phyloP scores from a whole-genome alignment of 2,797 vertebrate genomes.

The Staurois parvus region DNA sequence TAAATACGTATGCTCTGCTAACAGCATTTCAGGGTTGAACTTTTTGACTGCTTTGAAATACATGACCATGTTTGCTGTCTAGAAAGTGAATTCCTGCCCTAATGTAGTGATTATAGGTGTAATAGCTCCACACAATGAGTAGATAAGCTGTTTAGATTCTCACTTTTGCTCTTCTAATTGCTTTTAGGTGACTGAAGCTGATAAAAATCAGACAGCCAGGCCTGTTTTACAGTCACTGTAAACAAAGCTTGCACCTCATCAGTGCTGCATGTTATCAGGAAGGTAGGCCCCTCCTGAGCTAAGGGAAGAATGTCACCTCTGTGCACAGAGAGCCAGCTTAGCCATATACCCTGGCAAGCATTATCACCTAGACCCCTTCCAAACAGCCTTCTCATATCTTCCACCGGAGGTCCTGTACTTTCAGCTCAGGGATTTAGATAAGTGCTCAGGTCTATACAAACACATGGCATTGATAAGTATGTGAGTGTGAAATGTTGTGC shows the following conservation, averaged over 20 bases:
- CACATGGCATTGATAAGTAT: slow-evolving; percentile 79
- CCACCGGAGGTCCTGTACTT: slow-evolving; percentile 81
- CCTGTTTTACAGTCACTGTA: slow-evolving; percentile 45
- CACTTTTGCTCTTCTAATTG: slow-evolving; percentile 22
- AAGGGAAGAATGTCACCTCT: slow-evolving; percentile 8
- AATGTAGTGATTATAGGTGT: slow-evolving; percentile 20
- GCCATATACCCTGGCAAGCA: slow-evolving; percentile 26
- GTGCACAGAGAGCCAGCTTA: neutral
- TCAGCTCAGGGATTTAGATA: slow-evolving; percentile 80
- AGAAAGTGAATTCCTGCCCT: neutral
- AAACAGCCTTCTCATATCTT: slow-evolving; percentile 76
- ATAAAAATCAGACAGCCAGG: slow-evolving; percentile 50
- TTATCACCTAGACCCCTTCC: slow-evolving; percentile 75
- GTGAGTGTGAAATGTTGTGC: slow-evolving; percentile 71
- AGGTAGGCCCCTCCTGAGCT: slow-evolving; percentile 11
- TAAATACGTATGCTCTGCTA: neutral
- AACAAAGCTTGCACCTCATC: slow-evolving; percentile 37
- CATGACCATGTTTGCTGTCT: neutral
- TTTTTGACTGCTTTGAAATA: neutral
- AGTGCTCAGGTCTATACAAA: slow-evolving; percentile 78
- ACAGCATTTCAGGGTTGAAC: neutral
- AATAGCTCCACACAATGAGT: neutral
- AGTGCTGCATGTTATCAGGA: slow-evolving; percentile 18
- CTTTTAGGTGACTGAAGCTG: slow-evolving; percentile 42
- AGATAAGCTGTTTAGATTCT: slow-evolving; percentile 20